A percentile compares a stretch with the other conserved stretches of the same genome.
phyloP scores from a whole-genome alignment of 2,797 vertebrate genomes.

The Artibeus lituratus region DNA sequence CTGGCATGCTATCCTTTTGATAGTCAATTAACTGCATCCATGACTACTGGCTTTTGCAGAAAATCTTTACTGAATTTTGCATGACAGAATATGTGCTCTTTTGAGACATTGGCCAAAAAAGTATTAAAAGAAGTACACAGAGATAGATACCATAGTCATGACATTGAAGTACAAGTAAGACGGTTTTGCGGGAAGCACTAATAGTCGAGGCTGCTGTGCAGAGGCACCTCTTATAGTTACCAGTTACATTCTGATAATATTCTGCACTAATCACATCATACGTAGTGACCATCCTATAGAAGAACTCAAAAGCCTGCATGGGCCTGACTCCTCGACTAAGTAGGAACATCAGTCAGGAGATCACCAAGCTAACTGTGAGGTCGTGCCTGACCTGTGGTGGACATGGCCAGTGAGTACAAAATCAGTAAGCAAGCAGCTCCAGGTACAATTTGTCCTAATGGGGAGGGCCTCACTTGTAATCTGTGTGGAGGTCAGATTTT shows the following conservation, averaged over 20 bases:
- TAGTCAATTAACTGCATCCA: not conserved
- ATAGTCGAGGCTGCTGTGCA: conserved; percentile 78
- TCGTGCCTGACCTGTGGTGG: conserved; percentile 88
- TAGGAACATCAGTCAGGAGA: conserved; percentile 83
- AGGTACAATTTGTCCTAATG: conserved; percentile 91
- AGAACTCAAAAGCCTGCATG: conserved; percentile 87
- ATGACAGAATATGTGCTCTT: not conserved
- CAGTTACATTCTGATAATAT: conserved; percentile 83
- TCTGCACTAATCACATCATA: conserved; percentile 82
- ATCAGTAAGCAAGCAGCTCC: conserved; percentile 85
- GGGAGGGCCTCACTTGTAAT: conserved; percentile 87
- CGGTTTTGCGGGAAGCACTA: conserved; percentile 75
- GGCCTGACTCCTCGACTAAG: conserved; percentile 81
- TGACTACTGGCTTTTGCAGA: accelerated
- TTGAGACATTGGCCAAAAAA: not conserved
- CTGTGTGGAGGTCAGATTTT: conserved; percentile 83
- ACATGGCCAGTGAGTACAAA: conserved; percentile 90
- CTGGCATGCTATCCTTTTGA: accelerated
- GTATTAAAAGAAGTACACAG: not conserved
- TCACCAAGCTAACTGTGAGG: conserved; percentile 84
- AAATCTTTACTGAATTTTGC: not conserved
- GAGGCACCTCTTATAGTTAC: conserved; percentile 79
- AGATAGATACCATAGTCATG: not conserved
- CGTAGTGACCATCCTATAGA: conserved; percentile 85
- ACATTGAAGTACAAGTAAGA: conserved; percentile 80